phyloP scores from a whole-genome alignment of 2,888 invertebrate species.

The Agonopterix arenella region DNA sequence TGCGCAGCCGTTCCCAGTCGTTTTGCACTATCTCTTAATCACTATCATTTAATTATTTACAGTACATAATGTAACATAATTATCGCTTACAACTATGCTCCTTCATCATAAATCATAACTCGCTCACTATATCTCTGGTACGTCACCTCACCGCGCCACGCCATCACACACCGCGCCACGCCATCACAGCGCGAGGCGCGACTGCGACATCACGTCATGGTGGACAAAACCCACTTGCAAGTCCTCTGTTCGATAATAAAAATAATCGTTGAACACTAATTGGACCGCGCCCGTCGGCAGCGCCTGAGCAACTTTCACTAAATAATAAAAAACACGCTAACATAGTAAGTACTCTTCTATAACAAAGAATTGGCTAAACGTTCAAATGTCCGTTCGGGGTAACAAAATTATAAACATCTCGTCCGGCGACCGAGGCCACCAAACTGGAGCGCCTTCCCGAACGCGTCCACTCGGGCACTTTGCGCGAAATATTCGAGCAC shows the following conservation, averaged over 20 bases:
- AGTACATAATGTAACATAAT: slow-evolving; percentile 68
- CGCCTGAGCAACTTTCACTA: slow-evolving; percentile 76
- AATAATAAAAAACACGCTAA: slow-evolving; percentile 67
- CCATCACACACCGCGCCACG: slow-evolving; percentile 19
- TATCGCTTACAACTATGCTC: slow-evolving; percentile 58
- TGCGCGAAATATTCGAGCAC: slow-evolving; percentile 10
- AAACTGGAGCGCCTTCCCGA: slow-evolving; percentile 20
- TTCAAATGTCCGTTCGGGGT: slow-evolving; percentile 47
- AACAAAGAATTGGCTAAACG: slow-evolving; percentile 68
- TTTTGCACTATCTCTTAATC: slow-evolving; percentile 72
- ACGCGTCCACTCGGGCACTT: slow-evolving; percentile 12
- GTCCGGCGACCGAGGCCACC: slow-evolving; percentile 22
- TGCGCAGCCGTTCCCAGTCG: slow-evolving; percentile 71
- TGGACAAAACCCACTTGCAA: slow-evolving; percentile 32
- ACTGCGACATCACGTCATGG: slow-evolving; percentile 31
- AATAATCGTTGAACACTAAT: slow-evolving; percentile 65
- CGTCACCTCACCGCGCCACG: slow-evolving; percentile 5
- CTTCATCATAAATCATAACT: slow-evolving; percentile 53
- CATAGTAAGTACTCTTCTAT: slow-evolving; percentile 68
- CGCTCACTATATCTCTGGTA: slow-evolving; percentile 35
- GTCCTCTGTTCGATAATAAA: slow-evolving; percentile 53
- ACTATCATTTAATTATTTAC: slow-evolving; percentile 48
- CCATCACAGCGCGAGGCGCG: slow-evolving; percentile 20
- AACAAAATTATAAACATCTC: slow-evolving; percentile 34
- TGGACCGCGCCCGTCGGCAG: slow-evolving; percentile 68